Conservation (phyloP, 1,140 invertebrate species). For the Varroa destructor region DNA sequence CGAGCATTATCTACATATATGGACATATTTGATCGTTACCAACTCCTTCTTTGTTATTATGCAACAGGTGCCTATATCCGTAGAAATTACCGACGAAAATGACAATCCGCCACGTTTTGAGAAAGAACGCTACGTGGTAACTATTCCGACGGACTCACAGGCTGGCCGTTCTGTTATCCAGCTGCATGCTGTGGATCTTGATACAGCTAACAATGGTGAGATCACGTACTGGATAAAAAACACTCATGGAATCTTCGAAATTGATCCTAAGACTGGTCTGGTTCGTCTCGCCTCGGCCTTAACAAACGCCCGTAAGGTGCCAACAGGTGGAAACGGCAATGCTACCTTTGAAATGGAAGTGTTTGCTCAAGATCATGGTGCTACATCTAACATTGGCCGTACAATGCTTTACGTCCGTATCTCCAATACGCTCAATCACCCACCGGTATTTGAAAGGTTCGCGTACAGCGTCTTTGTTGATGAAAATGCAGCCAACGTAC, state of each 20-base stretch:
- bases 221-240: constrained; percentile 84
- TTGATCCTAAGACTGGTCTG: constrained; percentile 69
- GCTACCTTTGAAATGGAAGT: constrained; percentile 37
- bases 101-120: constrained; percentile 45
- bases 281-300: constrained; percentile 62
- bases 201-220: constrained; percentile 55
- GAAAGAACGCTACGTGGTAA: constrained; percentile 38
- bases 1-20: constrained; percentile 52
- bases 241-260: constrained; percentile 77
- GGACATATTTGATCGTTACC: constrained; percentile 41
- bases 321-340: constrained; percentile 31
- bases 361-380: constrained; percentile 37
- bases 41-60: neutral
- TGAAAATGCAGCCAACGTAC: constrained; percentile 36
- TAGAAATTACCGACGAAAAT: constrained; percentile 42
- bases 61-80: constrained; percentile 29
- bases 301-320: constrained; percentile 47
- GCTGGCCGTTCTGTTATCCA: constrained; percentile 36
- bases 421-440: constrained; percentile 36
- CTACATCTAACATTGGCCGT: constrained; percentile 36
- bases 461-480: constrained; percentile 36
- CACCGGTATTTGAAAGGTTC: constrained; percentile 37
- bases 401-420: constrained; percentile 35
- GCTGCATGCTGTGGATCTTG: constrained; percentile 37
- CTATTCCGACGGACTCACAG: constrained; percentile 40